Percentiles rank a stretch among this genome's conserved stretches.
Conservation (phyloP, 2,797 vertebrate species). For the Channa striata region DNA sequence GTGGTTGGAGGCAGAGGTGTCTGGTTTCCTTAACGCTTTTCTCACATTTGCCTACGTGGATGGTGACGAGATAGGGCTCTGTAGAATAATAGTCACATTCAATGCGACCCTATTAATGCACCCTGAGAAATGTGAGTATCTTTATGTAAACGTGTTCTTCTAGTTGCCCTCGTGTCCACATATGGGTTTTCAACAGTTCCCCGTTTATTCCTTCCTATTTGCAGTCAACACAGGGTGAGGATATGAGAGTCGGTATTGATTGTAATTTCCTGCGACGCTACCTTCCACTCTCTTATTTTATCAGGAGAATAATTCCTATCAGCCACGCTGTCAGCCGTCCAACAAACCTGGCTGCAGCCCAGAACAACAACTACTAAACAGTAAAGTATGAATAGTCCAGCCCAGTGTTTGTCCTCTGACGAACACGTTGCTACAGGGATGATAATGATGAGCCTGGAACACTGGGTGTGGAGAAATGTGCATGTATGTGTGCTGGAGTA, state of each 20-base stretch:
- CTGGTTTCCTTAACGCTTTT: constrained; percentile 22
- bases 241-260: constrained; percentile 81
- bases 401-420: constrained; percentile 57
- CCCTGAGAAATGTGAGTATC: background rate
- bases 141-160: constrained; percentile 25
- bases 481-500: background rate
- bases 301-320: constrained; percentile 80
- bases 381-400: constrained; percentile 62
- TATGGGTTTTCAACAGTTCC: constrained; percentile 8
- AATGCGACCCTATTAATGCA: constrained; percentile 18
- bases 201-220: constrained; percentile 37
- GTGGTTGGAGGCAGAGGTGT: constrained; percentile 29
- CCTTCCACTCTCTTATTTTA: constrained; percentile 76
- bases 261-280: constrained; percentile 78
- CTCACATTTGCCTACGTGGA: background rate
- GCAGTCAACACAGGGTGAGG: constrained; percentile 73
- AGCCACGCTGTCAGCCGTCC: constrained; percentile 64
- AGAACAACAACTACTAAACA: constrained; percentile 69
- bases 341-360: constrained; percentile 53
- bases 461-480: constrained; percentile 40
- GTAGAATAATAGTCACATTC: constrained; percentile 7
- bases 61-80: background rate
- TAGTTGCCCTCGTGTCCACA: background rate
- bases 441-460: constrained; percentile 52
- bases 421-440: constrained; percentile 55